A percentile compares a stretch with the other conserved stretches of the same genome.
These are phyloP conservation scores for Abrostola triplasia DNA, from an alignment of 2,888 invertebrate genomes.

Conservation along the genomic window DNA sequence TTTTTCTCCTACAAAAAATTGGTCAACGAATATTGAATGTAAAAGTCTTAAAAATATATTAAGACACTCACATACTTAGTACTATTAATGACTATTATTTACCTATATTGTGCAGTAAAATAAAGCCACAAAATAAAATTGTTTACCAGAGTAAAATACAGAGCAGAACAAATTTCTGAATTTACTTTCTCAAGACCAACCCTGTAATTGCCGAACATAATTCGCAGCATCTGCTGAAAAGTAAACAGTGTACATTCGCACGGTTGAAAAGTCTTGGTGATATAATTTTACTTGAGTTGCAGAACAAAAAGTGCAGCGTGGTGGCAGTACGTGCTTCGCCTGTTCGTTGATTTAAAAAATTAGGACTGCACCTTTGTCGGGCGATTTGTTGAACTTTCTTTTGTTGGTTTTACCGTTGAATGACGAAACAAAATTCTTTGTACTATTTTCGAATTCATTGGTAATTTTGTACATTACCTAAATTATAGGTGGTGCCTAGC, in stretches of 20 bases:
- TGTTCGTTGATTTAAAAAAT: slow-evolving; percentile 54
- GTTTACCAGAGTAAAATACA: neutral
- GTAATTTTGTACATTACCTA: neutral
- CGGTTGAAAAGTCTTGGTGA: slow-evolving; percentile 32
- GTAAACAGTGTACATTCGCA: slow-evolving; percentile 23
- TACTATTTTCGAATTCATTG: slow-evolving; percentile 11
- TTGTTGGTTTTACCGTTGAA: slow-evolving; percentile 29
- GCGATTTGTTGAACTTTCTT: slow-evolving; percentile 45
- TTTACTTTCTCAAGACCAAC: slow-evolving; percentile 15
- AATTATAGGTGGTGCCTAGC: neutral
- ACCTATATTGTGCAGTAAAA: too few species aligned
- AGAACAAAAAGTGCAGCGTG: slow-evolving; percentile 43
- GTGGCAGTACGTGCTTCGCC: slow-evolving; percentile 46
- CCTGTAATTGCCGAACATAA: slow-evolving; percentile 24
- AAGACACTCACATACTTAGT: too few species aligned
- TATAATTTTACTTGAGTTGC: slow-evolving; percentile 47
- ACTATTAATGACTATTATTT: neutral
- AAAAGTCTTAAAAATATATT: too few species aligned
- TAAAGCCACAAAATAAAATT: neutral
- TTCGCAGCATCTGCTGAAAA: slow-evolving; percentile 33
- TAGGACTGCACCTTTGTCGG: slow-evolving; percentile 48
- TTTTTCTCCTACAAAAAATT: too few species aligned
- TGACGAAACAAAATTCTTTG: slow-evolving; percentile 28
- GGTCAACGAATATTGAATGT: too few species aligned
- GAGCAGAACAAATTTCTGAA: neutral